These are phyloP conservation scores for Arrhamphus sclerolepis DNA, from an alignment of 2,797 vertebrate genomes.

Conservation along the genomic window DNA sequence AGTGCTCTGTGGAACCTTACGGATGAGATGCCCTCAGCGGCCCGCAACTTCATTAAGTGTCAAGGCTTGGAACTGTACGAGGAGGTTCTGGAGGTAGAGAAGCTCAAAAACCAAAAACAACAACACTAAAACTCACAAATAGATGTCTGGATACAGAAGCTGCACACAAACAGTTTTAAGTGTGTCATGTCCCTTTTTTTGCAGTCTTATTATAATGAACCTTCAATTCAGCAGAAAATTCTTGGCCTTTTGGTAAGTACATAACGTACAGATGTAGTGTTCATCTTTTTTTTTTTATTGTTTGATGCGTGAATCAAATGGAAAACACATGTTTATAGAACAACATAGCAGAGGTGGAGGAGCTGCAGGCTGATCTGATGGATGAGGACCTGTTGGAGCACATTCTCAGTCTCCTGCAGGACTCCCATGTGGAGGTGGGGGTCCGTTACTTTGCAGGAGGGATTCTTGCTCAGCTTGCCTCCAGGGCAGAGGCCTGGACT, in stretches of 20 bases:
- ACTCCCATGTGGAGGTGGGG: slow-evolving; percentile 84
- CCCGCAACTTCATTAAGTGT: slow-evolving; percentile 91
- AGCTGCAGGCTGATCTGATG: slow-evolving; percentile 88
- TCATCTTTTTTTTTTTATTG: not conserved
- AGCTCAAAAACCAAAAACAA: not conserved
- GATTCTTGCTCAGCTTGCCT: slow-evolving; percentile 91
- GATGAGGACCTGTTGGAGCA: slow-evolving; percentile 92
- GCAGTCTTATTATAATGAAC: slow-evolving; percentile 89
- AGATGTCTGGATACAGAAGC: slow-evolving; percentile 9
- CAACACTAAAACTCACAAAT: slow-evolving; percentile 2
- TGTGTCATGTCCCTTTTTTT: slow-evolving; percentile 9
- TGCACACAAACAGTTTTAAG: not conserved
- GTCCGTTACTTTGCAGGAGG: slow-evolving; percentile 93
- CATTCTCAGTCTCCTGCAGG: slow-evolving; percentile 86
- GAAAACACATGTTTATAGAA: slow-evolving; percentile 76
- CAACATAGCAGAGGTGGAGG: slow-evolving; percentile 94
- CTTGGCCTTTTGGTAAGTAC: slow-evolving; percentile 92
- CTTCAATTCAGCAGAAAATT: slow-evolving; percentile 91
- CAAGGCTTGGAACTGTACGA: slow-evolving; percentile 93
- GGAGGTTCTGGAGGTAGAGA: slow-evolving; percentile 90
- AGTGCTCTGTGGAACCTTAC: slow-evolving; percentile 96
- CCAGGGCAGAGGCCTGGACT: slow-evolving; percentile 88
- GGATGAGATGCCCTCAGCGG: slow-evolving; percentile 90
- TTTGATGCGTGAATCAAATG: not conserved
- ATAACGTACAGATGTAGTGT: not conserved